Base-by-base conservation (phyloP, 2,888 invertebrate species). In the Drosophila lacicola region DNA sequence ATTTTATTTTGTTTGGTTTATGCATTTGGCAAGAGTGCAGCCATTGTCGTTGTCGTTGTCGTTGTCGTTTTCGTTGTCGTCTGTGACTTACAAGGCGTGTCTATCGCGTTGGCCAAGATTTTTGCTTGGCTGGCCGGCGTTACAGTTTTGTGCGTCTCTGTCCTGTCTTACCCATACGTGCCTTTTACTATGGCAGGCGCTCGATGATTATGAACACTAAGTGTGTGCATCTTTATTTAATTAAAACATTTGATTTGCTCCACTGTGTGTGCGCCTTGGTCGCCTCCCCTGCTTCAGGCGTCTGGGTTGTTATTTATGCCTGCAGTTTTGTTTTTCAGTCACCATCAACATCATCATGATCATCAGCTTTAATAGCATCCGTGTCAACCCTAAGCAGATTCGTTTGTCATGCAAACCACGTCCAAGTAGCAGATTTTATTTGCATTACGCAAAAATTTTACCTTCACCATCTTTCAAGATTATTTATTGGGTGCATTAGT, bases 1-100 rank as follows among this genome's bases (percentile, higher is more conserved):
- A 29, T 37, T 17, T 56, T 34, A 19, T 53, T 50, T 45, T 34
- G 34, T 60, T 63, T 54, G 51, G 8, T 47, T 57, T 72, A 46
- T 53, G 37, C 34, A 68, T 74, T 80, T 85, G 82, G 74, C 87
- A 89, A 76, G 71, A 79, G 74, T 73, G 61, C 77, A 74, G 66
- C 67, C 82, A 87, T 87, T 88, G 84, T 84, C 78, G 87, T 74
- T 25, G 84, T 84, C 78, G 87, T 74, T 25, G 60, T 47, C 56
- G 60, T 58, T 57, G 70, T 46, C 51, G 55, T 46, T 29, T 81
- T 78, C 72, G 80, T 63, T 58, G 74, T 58, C 64, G 66, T 80
- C 64, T 78, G 87, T 71, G 88, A 77, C 77, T 84, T 88, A 81
- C 77, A 76, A 74, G 88, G 85, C 89, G 88, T 84, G 79, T 81